A percentile compares a stretch with the other conserved stretches of the same genome.
Conservation (phyloP, 2,888 invertebrate species). For the Lochmaea capreae region DNA sequence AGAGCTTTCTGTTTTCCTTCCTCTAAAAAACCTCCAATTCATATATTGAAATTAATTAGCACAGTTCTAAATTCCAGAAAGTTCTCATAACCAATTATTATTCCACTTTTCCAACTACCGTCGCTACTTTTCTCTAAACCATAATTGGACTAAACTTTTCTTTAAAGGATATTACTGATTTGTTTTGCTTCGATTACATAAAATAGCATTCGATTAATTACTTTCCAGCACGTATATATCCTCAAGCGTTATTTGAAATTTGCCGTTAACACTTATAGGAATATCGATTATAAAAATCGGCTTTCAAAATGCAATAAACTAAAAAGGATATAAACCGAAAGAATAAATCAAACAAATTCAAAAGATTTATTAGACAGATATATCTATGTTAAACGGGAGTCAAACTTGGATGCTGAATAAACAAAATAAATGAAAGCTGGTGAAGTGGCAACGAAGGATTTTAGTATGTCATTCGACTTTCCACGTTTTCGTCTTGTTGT, state of each 20-base stretch:
- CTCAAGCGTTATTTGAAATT: neutral
- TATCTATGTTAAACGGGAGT: too few species aligned
- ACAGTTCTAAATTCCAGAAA: constrained; percentile 15
- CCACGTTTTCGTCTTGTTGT: too few species aligned
- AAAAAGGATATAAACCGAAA: neutral
- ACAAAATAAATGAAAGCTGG: too few species aligned
- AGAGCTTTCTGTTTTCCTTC: too few species aligned
- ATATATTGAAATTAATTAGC: constrained; percentile 24
- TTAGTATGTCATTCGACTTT: too few species aligned
- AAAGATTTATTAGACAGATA: neutral
- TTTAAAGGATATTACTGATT: constrained; percentile 31
- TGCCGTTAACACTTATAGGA: neutral
- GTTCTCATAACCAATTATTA: constrained; percentile 21
- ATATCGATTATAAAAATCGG: neutral
- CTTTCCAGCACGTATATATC: constrained; percentile 30
- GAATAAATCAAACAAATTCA: neutral
- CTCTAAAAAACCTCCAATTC: too few species aligned
- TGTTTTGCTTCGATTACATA: constrained; percentile 29
- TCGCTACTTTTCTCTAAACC: constrained; percentile 19
- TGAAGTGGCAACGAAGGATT: too few species aligned
- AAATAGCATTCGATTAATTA: constrained; percentile 42
- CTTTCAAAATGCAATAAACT: neutral
- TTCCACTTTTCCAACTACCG: neutral
- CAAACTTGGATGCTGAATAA: too few species aligned
- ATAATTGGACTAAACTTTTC: constrained; percentile 31